Evolutionary conservation across 2,888 invertebrate genomes (phyloP).

Genomic region (Tiphia femorata): DNA sequence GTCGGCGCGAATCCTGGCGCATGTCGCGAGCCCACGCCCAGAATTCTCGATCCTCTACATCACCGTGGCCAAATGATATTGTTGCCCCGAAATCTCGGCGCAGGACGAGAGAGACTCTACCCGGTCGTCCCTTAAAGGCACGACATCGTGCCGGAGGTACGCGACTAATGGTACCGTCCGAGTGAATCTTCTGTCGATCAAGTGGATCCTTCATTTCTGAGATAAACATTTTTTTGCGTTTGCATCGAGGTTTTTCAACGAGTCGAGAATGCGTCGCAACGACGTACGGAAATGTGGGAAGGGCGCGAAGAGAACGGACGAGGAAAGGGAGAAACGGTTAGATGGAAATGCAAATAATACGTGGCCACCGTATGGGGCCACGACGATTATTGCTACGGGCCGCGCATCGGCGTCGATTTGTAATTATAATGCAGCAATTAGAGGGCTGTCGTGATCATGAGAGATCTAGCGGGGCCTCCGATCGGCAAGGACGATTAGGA

Average conservation of each 20-base stretch:
- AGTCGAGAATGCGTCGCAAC: not conserved
- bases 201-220: no score
- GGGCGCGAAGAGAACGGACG: no score
- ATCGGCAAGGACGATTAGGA: conserved; percentile 56
- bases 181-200: no score
- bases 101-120: not conserved
- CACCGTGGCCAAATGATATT: conserved; percentile 53
- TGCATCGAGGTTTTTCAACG: not conserved
- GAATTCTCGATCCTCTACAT: conserved; percentile 59
- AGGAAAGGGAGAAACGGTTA: conserved; percentile 44
- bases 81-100: conserved; percentile 46
- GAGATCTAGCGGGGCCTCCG: conserved; percentile 53
- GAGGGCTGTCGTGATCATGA: conserved; percentile 62
- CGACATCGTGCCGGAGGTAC: no score
- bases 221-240: not conserved
- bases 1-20: conserved; percentile 52
- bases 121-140: conserved; percentile 20
- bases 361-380: conserved; percentile 37
- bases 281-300: no score
- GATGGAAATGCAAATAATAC: conserved; percentile 46
- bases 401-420: conserved; percentile 55
- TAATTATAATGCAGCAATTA: conserved; percentile 68
- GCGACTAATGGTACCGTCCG: no score
- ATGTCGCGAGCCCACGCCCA: conserved; percentile 61
- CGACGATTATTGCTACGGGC: conserved; percentile 43